Percentiles rank a stretch among this genome's conserved stretches.
These are phyloP conservation scores for Mungos mungo DNA, from an alignment of 2,113 vertebrate species.

Conservation along the genomic window DNA sequence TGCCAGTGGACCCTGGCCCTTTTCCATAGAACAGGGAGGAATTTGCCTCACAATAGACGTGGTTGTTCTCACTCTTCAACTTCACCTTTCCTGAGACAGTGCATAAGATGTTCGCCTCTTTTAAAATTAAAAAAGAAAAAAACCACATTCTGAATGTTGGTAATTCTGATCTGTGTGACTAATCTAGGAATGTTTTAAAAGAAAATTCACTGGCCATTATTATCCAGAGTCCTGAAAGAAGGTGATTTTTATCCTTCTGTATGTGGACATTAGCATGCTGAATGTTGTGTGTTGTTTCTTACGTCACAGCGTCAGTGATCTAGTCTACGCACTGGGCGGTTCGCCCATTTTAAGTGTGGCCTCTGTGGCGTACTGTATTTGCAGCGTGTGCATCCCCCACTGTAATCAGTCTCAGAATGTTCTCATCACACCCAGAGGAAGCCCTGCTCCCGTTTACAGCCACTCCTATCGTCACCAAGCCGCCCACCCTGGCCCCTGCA, in stretches of 20 bases:
- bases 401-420: background rate
- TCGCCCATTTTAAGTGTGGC: background rate
- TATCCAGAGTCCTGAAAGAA: background rate
- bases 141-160: background rate
- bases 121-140: background rate
- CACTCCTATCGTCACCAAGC: too few species aligned
- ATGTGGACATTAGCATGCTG: background rate
- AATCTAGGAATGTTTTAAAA: background rate
- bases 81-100: background rate
- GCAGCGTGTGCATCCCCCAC: background rate
- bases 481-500: background rate
- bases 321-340: background rate
- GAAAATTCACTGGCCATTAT: background rate
- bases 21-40: background rate
- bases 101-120: background rate
- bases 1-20: background rate
- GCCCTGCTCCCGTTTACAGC: too few species aligned
- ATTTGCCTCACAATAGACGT: background rate
- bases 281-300: background rate
- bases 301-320: background rate
- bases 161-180: background rate
- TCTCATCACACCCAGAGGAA: background rate
- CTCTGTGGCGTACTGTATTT: background rate
- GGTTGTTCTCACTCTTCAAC: background rate
- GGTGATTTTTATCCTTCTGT: background rate